Conservation (phyloP, 2,113 vertebrate species). For the Panthera leo region DNA sequence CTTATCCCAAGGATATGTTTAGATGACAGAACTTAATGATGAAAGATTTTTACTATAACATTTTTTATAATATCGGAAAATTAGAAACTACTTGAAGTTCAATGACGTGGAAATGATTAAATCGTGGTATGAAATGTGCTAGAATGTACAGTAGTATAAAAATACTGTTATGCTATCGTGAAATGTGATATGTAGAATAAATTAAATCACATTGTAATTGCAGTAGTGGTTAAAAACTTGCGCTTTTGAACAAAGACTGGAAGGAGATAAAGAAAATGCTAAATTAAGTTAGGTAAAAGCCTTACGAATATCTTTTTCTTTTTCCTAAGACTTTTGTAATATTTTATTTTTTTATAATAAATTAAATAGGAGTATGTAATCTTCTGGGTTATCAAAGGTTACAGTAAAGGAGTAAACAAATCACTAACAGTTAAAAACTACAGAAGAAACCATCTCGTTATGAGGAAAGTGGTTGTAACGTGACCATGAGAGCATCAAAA, state of each 20-base stretch:
- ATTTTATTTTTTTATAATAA: conserved; percentile 14
- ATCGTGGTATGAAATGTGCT: background rate
- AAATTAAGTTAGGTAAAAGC: background rate
- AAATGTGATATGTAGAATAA: background rate
- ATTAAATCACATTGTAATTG: background rate
- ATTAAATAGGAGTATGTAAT: background rate
- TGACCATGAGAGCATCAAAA: background rate
- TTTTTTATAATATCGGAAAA: background rate
- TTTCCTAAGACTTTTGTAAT: background rate
- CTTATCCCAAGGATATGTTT: background rate
- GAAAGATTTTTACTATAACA: background rate
- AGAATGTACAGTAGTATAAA: background rate
- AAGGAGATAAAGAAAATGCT: background rate
- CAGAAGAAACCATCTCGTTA: background rate
- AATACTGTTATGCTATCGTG: background rate
- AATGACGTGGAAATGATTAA: background rate
- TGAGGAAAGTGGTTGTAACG: background rate
- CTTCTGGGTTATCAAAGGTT: background rate
- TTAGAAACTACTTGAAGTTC: background rate
- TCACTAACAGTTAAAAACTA: background rate
- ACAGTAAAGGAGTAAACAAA: background rate
- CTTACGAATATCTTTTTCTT: background rate
- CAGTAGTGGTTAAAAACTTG: background rate
- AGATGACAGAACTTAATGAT: background rate
- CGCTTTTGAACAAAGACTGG: background rate